Conservation (phyloP, 2,888 invertebrate species). For the Dynastes maya region DNA sequence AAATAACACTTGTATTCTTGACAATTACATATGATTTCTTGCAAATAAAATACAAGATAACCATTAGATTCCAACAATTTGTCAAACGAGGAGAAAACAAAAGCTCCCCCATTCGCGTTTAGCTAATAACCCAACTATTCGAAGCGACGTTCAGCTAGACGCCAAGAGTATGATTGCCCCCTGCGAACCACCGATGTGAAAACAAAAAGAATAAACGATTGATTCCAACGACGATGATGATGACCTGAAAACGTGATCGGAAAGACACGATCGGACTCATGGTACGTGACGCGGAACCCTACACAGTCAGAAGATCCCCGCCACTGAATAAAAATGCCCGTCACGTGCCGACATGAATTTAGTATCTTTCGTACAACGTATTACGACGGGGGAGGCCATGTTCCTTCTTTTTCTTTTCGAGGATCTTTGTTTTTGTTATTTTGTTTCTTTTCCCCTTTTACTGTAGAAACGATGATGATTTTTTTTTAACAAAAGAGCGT, state of each 20-base stretch:
- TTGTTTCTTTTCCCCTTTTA: too few relatives aligned
- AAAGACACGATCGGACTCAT: constrained; percentile 6
- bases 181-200: neutral
- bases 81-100: too few relatives aligned
- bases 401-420: neutral
- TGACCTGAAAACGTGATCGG: constrained; percentile 14
- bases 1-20: too few relatives aligned
- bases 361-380: constrained; percentile 15
- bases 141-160: neutral
- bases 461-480: too few relatives aligned
- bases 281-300: neutral
- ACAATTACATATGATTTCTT: too few relatives aligned
- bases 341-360: constrained; percentile 27
- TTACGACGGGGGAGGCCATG: neutral
- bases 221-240: constrained; percentile 8
- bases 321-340: neutral
- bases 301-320: neutral
- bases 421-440: neutral
- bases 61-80: too few relatives aligned
- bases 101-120: too few relatives aligned
- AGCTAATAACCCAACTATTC: too few relatives aligned
- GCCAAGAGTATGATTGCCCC: constrained; percentile 5
- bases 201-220: constrained; percentile 17
- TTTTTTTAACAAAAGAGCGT: too few relatives aligned
- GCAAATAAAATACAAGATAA: too few relatives aligned